Conservation (phyloP, 2,113 vertebrate species). For the Pitta sordida region DNA sequence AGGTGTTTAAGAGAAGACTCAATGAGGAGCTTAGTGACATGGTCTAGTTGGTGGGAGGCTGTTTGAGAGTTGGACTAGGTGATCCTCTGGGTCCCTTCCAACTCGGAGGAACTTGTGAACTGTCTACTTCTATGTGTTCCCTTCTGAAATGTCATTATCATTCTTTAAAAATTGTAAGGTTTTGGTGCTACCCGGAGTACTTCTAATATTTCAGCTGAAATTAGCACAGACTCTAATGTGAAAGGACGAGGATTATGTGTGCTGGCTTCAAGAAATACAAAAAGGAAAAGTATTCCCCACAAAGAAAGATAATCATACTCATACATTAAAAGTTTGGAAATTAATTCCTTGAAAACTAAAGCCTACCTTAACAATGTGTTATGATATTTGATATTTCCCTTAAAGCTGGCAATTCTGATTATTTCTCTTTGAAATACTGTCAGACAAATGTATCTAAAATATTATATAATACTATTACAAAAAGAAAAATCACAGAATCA, state of each 20-base stretch:
- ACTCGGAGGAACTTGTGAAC: too few relatives aligned
- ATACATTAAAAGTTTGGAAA: constrained; percentile 15
- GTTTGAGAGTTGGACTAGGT: too few relatives aligned
- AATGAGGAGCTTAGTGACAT: too few relatives aligned
- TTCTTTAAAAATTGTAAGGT: neutral
- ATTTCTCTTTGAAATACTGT: neutral
- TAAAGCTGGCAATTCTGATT: neutral
- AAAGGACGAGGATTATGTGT: neutral
- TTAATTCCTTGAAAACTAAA: neutral
- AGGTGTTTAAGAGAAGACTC: too few relatives aligned
- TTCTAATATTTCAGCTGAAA: constrained; percentile 9
- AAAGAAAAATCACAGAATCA: too few relatives aligned
- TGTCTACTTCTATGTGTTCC: neutral
- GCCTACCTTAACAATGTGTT: neutral
- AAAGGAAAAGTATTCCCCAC: neutral
- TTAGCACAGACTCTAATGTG: neutral
- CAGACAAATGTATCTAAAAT: neutral
- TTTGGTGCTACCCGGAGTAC: neutral
- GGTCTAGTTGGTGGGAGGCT: too few relatives aligned
- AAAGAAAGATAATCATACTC: neutral
- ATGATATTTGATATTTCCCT: neutral
- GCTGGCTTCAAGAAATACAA: neutral
- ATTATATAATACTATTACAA: neutral
- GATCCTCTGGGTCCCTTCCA: too few relatives aligned
- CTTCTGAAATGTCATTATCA: neutral